A percentile compares a stretch with the other conserved stretches of the same genome.
These are phyloP conservation scores for Neodiprion fabricii DNA, from an alignment of 1,140 invertebrate genomes.

Conservation along the genomic window DNA sequence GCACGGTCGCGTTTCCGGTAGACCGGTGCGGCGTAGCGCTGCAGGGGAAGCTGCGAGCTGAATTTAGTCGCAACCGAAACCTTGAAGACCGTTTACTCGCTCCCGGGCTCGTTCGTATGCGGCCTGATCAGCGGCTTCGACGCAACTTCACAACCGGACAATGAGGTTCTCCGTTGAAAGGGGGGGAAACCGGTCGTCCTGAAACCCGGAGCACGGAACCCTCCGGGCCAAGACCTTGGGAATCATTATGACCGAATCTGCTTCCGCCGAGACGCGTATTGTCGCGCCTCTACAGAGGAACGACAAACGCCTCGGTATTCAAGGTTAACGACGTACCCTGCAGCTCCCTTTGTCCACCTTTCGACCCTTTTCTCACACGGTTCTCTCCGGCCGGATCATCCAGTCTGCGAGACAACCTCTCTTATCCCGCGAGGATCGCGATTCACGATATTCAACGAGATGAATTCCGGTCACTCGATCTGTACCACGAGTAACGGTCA, in stretches of 20 bases:
- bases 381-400: no score
- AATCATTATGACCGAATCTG: background rate
- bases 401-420: no score
- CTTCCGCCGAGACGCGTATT: background rate
- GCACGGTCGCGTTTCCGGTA: no score
- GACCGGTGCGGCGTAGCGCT: no score
- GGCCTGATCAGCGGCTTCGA: background rate
- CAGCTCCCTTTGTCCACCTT: no score
- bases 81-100: background rate
- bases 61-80: no score
- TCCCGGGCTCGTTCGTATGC: background rate
- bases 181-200: background rate
- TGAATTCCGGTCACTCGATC: no score
- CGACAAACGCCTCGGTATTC: background rate
- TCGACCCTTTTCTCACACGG: no score
- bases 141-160: background rate
- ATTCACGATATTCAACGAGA: no score
- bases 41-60: no score
- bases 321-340: background rate
- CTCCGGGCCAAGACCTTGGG: background rate
- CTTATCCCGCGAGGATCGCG: no score
- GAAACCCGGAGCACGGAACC: background rate
- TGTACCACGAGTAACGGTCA: no score
- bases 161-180: background rate
- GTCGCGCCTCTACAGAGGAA: background rate